A percentile compares a stretch with the other conserved stretches of the same genome.
These are phyloP conservation scores for Merops nubicus DNA, from an alignment of 2,113 vertebrate species.

Conservation along the genomic window DNA sequence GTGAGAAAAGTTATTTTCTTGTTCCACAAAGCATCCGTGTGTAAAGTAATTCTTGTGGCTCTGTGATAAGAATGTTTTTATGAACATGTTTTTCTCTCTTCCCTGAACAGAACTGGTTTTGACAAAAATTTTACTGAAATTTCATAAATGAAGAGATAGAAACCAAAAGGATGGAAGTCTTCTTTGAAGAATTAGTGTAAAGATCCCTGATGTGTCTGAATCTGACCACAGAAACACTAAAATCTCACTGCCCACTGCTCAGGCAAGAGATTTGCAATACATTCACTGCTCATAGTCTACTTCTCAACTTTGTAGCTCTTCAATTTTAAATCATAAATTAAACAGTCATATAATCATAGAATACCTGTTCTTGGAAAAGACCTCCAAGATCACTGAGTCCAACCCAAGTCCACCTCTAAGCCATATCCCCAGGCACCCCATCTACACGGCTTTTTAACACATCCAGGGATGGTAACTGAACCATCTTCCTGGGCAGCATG, in stretches of 20 bases:
- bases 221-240: background rate
- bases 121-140: background rate
- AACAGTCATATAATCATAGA: too few relatives aligned
- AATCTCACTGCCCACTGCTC: background rate
- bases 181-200: background rate
- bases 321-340: background rate
- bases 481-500: too few relatives aligned
- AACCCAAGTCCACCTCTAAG: too few relatives aligned
- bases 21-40: background rate
- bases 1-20: slow-evolving; percentile 4
- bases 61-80: background rate
- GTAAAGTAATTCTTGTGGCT: background rate
- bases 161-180: background rate
- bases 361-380: too few relatives aligned
- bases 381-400: too few relatives aligned
- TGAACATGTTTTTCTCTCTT: background rate
- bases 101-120: background rate
- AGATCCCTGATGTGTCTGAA: background rate
- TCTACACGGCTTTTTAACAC: too few relatives aligned
- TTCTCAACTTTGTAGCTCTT: background rate
- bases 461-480: too few relatives aligned
- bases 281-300: background rate
- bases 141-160: background rate
- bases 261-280: background rate
- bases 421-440: too few relatives aligned